Conservation (phyloP, 2,797 vertebrate species). For the Parauchenoglanis ngamensis region DNA sequence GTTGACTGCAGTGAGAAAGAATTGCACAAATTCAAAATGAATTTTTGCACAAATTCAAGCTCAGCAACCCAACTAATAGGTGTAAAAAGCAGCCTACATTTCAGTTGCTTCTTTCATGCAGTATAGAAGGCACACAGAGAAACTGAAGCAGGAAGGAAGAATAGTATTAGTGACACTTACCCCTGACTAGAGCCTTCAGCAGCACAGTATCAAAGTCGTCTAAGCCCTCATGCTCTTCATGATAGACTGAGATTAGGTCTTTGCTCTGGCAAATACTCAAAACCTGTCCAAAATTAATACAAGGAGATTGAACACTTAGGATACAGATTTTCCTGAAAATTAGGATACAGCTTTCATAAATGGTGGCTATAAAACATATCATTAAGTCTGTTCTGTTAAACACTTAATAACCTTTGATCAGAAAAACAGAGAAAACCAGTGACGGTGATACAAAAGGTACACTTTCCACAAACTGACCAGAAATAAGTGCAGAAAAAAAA, state of each 20-base stretch:
- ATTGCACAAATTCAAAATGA: too few species aligned
- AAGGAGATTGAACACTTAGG: not conserved
- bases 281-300: slow-evolving; percentile 65
- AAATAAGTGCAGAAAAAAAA: not conserved
- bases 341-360: not conserved
- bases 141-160: not conserved
- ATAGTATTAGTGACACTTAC: slow-evolving; percentile 61
- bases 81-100: not conserved
- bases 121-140: not conserved
- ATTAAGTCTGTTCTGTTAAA: not conserved
- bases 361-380: not conserved
- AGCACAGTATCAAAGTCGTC: slow-evolving; percentile 90
- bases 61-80: too few species aligned
- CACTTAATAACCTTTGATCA: not conserved
- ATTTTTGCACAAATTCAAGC: not conserved
- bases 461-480: not conserved
- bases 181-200: slow-evolving; percentile 83
- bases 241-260: slow-evolving; percentile 81
- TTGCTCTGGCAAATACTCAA: slow-evolving; percentile 81
- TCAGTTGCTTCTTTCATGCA: not conserved
- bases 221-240: slow-evolving; percentile 78
- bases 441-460: not conserved
- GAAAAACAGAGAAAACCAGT: not conserved
- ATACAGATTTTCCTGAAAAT: not conserved
- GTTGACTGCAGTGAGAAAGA: too few species aligned